A percentile compares a stretch with the other conserved stretches of the same genome.
These are phyloP conservation scores for Fregata magnificens DNA, from an alignment of 2,113 vertebrate genomes.

Conservation along the genomic window DNA sequence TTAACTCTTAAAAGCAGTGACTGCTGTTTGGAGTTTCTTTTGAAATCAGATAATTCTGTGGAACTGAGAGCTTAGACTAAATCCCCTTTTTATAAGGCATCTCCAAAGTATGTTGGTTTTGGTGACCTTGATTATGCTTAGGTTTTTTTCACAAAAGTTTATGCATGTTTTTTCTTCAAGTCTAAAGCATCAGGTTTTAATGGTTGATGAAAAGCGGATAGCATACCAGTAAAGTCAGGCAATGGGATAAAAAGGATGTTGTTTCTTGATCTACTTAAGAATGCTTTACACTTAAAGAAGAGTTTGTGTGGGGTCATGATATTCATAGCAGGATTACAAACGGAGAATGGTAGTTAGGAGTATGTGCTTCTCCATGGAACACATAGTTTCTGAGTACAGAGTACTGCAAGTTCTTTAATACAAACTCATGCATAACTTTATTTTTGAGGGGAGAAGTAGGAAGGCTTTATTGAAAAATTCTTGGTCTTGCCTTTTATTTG, in stretches of 20 bases:
- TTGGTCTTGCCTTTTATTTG: neutral
- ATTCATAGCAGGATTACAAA: neutral
- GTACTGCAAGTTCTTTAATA: neutral
- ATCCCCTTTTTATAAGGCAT: neutral
- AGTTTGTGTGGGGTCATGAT: neutral
- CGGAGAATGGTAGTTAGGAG: neutral
- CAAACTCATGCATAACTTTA: neutral
- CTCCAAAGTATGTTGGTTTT: neutral
- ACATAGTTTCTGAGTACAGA: neutral
- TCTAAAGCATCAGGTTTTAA: neutral
- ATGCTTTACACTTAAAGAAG: neutral
- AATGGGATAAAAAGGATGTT: neutral
- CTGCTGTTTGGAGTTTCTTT: neutral
- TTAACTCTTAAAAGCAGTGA: neutral
- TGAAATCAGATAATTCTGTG: neutral
- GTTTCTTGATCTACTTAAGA: neutral
- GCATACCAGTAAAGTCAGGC: neutral
- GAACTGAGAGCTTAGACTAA: neutral
- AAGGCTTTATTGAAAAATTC: neutral
- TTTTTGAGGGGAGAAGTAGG: neutral
- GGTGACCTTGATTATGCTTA: neutral
- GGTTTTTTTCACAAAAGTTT: neutral
- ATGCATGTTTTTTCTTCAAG: neutral
- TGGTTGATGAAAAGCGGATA: neutral
- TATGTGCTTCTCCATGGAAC: neutral